A percentile compares a stretch with the other conserved stretches of the same genome.
phyloP scores from a whole-genome alignment of 2,797 vertebrate genomes.

The Varecia variegata region DNA sequence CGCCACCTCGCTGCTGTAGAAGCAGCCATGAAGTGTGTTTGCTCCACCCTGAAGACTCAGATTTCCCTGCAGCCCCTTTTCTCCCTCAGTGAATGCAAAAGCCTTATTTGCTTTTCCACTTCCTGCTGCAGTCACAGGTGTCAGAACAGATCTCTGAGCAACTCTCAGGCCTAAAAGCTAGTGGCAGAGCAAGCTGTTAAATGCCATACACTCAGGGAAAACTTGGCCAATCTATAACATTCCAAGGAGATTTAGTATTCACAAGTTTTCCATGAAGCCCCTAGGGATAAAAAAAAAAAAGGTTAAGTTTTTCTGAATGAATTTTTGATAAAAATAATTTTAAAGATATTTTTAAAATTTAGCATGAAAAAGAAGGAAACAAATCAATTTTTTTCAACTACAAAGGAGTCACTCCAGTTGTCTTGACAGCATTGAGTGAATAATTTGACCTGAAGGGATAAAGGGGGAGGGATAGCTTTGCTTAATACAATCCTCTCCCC shows the following conservation, averaged over 20 bases:
- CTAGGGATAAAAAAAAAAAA: conserved; percentile 42
- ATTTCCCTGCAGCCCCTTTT: neutral
- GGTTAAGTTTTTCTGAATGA: conserved; percentile 51
- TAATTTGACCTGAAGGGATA: conserved; percentile 77
- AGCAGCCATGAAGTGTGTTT: neutral
- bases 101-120: neutral
- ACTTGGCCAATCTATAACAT: neutral
- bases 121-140: neutral
- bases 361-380: conserved; percentile 78
- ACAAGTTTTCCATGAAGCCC: conserved; percentile 28
- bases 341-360: conserved; percentile 78
- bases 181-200: neutral
- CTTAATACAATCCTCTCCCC: conserved; percentile 62
- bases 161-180: neutral
- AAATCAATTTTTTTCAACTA: conserved; percentile 77
- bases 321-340: conserved; percentile 80
- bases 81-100: neutral
- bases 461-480: neutral
- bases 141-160: neutral
- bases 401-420: conserved; percentile 79
- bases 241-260: conserved; percentile 55
- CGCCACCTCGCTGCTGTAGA: neutral
- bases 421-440: conserved; percentile 77
- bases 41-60: neutral
- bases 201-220: neutral